These are phyloP conservation scores for Drosophila prostipennis DNA, from an alignment of 2,888 invertebrate species.

Conservation along the genomic window DNA sequence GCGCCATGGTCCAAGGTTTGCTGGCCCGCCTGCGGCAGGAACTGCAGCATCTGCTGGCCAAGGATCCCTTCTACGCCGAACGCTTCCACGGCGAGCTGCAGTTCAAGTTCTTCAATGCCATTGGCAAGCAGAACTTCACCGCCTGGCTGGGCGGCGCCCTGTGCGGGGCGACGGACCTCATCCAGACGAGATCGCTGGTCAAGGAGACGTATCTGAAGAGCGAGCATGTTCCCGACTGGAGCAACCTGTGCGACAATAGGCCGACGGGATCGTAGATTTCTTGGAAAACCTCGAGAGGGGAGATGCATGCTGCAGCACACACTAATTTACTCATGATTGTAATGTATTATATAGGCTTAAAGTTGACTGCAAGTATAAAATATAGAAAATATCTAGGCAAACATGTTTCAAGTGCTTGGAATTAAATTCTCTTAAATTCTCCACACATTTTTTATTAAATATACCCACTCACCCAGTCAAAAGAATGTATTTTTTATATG, in stretches of 20 bases:
- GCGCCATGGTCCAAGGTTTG: conserved; percentile 93
- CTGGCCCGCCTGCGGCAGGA: conserved; percentile 91
- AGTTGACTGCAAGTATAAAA: conserved; percentile 1
- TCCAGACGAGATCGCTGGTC: conserved; percentile 89
- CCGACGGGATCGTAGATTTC: conserved; percentile 59
- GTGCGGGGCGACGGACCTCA: conserved; percentile 90
- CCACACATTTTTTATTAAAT: too few relatives aligned
- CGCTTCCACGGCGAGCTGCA: conserved; percentile 85
- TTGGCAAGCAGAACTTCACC: conserved; percentile 92
- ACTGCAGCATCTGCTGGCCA: conserved; percentile 87
- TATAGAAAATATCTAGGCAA: not conserved
- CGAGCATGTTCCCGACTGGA: conserved; percentile 93
- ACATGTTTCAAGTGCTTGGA: not conserved
- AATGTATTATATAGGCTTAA: conserved; percentile 5
- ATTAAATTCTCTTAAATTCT: not conserved
- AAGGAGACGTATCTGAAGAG: conserved; percentile 90
- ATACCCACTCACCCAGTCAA: too few relatives aligned
- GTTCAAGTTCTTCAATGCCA: conserved; percentile 92
- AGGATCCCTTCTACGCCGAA: conserved; percentile 86
- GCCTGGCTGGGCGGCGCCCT: conserved; percentile 95
- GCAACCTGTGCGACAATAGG: conserved; percentile 83
- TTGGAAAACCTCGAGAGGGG: not conserved
- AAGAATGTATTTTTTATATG: not conserved
- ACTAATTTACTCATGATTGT: conserved; percentile 19
- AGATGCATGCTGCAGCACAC: not conserved